Percentiles rank a stretch among this genome's conserved stretches.
phyloP scores from a whole-genome alignment of 2,888 invertebrate species.

The Odontothrips loti region DNA sequence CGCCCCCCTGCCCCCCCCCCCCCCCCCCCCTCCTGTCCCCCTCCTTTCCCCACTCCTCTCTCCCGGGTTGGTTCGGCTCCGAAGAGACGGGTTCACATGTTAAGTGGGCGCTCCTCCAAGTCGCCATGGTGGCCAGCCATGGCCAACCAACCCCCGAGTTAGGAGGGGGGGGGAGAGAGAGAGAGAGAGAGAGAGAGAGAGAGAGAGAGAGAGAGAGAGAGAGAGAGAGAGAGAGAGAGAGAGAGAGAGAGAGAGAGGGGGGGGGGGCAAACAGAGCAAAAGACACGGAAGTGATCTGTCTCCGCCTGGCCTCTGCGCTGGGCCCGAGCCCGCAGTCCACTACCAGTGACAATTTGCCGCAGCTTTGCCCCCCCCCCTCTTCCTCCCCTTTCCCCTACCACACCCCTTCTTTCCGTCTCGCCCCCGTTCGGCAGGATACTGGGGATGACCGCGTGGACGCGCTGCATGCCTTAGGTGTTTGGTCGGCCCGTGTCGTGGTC shows the following conservation, averaged over 20 bases:
- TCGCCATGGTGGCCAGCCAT: neutral
- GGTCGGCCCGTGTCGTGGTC: too few species aligned
- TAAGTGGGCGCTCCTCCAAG: slow-evolving; percentile 21
- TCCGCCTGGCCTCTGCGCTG: neutral
- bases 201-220: too few species aligned
- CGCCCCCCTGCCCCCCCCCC: neutral
- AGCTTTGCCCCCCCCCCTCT: neutral
- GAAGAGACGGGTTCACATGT: neutral
- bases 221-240: too few species aligned
- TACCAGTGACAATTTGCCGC: neutral
- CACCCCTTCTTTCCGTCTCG: neutral
- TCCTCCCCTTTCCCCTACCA: too few species aligned
- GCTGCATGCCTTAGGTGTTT: too few species aligned
- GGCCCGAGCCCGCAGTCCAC: neutral
- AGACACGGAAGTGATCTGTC: slow-evolving; percentile 24
- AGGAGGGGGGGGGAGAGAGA: too few species aligned
- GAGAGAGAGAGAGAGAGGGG: too few species aligned
- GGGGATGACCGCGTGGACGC: too few species aligned
- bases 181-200: too few species aligned
- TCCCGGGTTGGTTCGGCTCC: neutral
- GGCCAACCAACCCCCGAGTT: neutral
- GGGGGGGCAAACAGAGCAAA: slow-evolving; percentile 4
- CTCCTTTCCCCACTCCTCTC: neutral
- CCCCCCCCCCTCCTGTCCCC: neutral
- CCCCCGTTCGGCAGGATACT: neutral